Evolutionary conservation across 2,797 vertebrate species (phyloP).

Genomic region (Artibeus jamaicensis): DNA sequence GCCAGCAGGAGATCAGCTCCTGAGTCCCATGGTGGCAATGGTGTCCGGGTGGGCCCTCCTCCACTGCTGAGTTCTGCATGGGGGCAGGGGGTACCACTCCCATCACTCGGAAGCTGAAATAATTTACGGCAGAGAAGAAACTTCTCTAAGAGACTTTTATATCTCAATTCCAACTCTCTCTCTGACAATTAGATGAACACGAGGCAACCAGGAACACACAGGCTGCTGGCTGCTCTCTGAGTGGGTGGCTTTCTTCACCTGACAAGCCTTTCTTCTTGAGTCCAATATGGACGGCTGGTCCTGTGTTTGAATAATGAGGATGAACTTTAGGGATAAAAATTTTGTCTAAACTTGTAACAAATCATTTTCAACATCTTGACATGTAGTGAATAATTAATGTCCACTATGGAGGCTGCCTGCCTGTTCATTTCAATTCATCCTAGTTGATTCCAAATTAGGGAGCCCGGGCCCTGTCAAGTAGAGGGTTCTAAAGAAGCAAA

Average conservation of each 20-base stretch:
- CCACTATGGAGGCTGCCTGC: not conserved
- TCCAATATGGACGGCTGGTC: not conserved
- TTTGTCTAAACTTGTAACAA: constrained; percentile 52
- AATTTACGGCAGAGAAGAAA: not conserved
- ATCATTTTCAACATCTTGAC: constrained; percentile 37
- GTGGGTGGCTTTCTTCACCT: not conserved
- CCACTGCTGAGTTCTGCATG: not conserved
- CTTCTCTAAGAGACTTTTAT: not conserved
- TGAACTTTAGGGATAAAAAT: constrained; percentile 51
- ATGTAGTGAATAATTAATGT: constrained; percentile 46
- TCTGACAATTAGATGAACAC: constrained; percentile 4
- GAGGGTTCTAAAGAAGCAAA: constrained; percentile 25
- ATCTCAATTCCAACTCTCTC: not conserved
- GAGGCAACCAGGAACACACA: not conserved
- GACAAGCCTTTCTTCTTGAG: constrained; percentile 18
- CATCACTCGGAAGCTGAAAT: not conserved
- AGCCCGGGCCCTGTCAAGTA: not conserved
- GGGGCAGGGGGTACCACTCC: not conserved
- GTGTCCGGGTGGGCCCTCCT: rapidly evolving
- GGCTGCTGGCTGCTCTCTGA: not conserved
- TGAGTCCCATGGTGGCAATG: not conserved
- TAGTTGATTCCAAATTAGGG: not conserved
- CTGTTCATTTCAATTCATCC: not conserved
- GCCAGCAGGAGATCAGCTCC: not conserved
- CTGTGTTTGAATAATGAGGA: constrained; percentile 37